Base-by-base conservation (phyloP, 2,113 vertebrate species). In the Periophthalmus modestus region DNA sequence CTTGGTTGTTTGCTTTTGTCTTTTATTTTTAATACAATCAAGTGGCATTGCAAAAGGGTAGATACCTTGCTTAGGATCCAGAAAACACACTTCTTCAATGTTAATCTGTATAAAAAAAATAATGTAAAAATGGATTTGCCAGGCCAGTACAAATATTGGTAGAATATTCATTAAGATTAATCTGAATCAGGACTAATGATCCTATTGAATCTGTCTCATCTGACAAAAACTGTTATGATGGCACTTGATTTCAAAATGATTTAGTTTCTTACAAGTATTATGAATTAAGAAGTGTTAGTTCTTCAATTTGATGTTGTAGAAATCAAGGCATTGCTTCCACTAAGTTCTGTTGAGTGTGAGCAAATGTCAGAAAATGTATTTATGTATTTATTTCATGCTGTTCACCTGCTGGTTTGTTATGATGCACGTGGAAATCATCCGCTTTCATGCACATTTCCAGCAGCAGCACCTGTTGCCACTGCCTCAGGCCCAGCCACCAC, bases 381-480 rank as follows among this genome's bases (percentile, higher is more conserved):
- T 5, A 52, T 18, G n/a, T 21, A 10, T n/a, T 7, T 21, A 10
- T n/a, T 7, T 43, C 2, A 43, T 43, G 39, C 36, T 9, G 7
- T 5, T 43, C 39, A 43, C 39, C 7, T 48, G 67, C 24, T 52
- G 34, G 13, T 52, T 18, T 43, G 24, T 15, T 58, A 47, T 73
- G 68, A 71, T 55, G 28, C 68, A 73, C 74, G 59, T 58, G 59
- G 74, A 54, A 68, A 80, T 78, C 82, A 78, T 87, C 83, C 81
- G 83, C 77, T 83, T 70, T 65, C 76, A 78, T 75, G 76, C 74
- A 83, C 86, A 90, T 85, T 82, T 87, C 78, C 82, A 85, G 86
- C 89, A 85, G 85, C 81, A 85, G 86, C 89, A 85, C 86, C 81
- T 90, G 82, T 78, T 82, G 74, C 85, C 86, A 82, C 80, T 68